These are phyloP conservation scores for Ectemnius continuus DNA, from an alignment of 2,888 invertebrate species.

Conservation along the genomic window DNA sequence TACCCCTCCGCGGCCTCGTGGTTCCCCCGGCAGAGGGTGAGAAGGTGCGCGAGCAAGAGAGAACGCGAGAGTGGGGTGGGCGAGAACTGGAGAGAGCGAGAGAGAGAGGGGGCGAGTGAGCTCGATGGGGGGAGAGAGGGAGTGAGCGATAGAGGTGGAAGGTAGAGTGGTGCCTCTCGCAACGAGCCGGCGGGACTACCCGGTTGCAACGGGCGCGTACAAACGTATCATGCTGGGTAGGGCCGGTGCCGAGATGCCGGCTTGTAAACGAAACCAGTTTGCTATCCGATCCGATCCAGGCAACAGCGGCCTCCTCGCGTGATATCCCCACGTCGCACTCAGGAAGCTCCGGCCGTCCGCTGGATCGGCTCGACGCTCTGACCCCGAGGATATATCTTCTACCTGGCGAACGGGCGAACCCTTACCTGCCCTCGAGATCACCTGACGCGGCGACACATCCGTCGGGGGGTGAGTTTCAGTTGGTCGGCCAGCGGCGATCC, in stretches of 20 bases:
- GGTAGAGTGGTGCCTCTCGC: too few species aligned
- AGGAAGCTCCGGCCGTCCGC: conserved; percentile 51
- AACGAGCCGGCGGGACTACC: conserved; percentile 65
- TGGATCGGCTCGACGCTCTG: conserved; percentile 21
- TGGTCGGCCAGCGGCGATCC: conserved; percentile 10
- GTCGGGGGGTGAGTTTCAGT: conserved; percentile 27
- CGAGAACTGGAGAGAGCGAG: conserved; percentile 32
- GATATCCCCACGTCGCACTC: conserved; percentile 61
- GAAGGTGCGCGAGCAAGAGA: not conserved
- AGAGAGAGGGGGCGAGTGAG: conserved; percentile 58
- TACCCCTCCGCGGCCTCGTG: conserved; percentile 17
- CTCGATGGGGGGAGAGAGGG: conserved; percentile 51
- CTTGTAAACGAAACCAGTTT: conserved; percentile 78
- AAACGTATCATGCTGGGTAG: conserved; percentile 78
- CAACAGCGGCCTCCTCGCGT: conserved; percentile 72
- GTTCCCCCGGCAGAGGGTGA: not conserved
- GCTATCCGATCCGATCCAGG: conserved; percentile 78
- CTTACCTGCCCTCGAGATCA: conserved; percentile 27
- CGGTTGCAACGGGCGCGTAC: conserved; percentile 73
- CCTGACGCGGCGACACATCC: conserved; percentile 26
- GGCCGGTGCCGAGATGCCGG: conserved; percentile 77
- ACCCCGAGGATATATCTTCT: conserved; percentile 50
- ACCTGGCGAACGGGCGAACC: conserved; percentile 46
- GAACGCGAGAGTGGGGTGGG: conserved; percentile 28
- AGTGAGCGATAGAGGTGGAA: conserved; percentile 50